A percentile compares a stretch with the other conserved stretches of the same genome.
Evolutionary conservation across 1,140 invertebrate species (phyloP).

Genomic region (Drosophila sturtevanti): DNA sequence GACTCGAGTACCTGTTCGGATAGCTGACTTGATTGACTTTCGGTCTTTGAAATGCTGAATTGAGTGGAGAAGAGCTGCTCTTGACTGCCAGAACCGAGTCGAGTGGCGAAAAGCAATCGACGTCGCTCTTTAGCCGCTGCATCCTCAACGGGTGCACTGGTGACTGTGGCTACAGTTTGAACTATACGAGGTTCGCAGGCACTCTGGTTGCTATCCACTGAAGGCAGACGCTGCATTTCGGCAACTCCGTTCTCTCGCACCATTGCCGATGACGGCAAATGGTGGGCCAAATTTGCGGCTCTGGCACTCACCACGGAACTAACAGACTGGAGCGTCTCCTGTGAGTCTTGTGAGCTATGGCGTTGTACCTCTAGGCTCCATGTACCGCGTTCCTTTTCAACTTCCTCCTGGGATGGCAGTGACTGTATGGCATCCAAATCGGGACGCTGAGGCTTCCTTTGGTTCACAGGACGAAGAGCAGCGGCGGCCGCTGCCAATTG

Average conservation of each 20-base stretch:
- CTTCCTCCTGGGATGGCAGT: slow-evolving; percentile 66
- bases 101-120: slow-evolving; percentile 82
- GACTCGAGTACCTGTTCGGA: slow-evolving; percentile 79
- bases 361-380: slow-evolving; percentile 77
- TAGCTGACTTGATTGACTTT: slow-evolving; percentile 83
- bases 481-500: slow-evolving; percentile 62
- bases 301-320: slow-evolving; percentile 56
- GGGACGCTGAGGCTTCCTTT: slow-evolving; percentile 51
- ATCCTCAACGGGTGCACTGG: slow-evolving; percentile 48
- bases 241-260: slow-evolving; percentile 39
- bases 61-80: slow-evolving; percentile 83
- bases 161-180: slow-evolving; percentile 65
- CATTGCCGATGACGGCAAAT: slow-evolving; percentile 3
- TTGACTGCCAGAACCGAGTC: slow-evolving; percentile 82
- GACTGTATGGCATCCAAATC: slow-evolving; percentile 79
- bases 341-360: slow-evolving; percentile 75
- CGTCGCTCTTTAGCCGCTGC: slow-evolving; percentile 73
- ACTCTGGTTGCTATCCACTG: slow-evolving; percentile 71
- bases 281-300: slow-evolving; percentile 58
- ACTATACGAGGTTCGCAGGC: slow-evolving; percentile 63
- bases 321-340: slow-evolving; percentile 63
- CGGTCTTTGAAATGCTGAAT: slow-evolving; percentile 83
- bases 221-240: slow-evolving; percentile 62
- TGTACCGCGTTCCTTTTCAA: slow-evolving; percentile 35
- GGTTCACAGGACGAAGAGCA: slow-evolving; percentile 58